Conservation (phyloP, 2,113 vertebrate species). For the Petromus typicus region DNA sequence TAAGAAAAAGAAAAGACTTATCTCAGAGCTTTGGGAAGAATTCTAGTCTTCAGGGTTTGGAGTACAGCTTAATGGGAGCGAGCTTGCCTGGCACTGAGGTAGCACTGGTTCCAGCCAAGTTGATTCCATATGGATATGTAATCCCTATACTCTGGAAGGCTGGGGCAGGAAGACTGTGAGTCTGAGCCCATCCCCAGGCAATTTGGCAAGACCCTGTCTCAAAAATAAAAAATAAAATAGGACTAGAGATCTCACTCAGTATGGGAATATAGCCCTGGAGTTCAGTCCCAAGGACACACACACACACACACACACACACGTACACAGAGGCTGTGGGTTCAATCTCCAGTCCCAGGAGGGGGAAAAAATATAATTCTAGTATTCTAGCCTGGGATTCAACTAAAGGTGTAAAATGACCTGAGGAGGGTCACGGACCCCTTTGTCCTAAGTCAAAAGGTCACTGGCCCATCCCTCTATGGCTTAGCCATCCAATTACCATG, state of each 20-base stretch:
- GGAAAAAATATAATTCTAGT: not conserved
- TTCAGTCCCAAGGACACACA: not conserved
- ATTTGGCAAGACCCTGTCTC: not conserved
- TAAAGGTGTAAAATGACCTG: not conserved
- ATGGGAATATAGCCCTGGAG: not conserved
- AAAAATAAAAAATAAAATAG: not conserved
- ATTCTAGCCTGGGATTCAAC: not conserved
- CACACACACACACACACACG: not conserved
- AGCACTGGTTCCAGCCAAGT: not conserved
- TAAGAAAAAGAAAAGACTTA: not conserved
- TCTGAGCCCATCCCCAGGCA: not conserved
- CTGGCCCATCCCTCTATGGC: not conserved
- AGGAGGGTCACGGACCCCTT: not conserved
- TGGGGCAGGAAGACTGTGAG: not conserved
- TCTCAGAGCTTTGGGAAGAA: not conserved
- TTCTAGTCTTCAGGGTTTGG: not conserved
- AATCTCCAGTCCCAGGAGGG: no score
- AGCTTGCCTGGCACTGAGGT: not conserved
- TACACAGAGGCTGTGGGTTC: not conserved
- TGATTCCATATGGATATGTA: not conserved
- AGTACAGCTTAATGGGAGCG: not conserved
- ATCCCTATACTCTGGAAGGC: not conserved
- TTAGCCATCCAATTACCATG: not conserved
- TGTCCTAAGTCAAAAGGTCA: conserved; percentile 21
- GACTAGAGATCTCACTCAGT: not conserved